Base-by-base conservation (phyloP, 53 echinoderm and acorn worm species). In the Echinarachnius parma region DNA sequence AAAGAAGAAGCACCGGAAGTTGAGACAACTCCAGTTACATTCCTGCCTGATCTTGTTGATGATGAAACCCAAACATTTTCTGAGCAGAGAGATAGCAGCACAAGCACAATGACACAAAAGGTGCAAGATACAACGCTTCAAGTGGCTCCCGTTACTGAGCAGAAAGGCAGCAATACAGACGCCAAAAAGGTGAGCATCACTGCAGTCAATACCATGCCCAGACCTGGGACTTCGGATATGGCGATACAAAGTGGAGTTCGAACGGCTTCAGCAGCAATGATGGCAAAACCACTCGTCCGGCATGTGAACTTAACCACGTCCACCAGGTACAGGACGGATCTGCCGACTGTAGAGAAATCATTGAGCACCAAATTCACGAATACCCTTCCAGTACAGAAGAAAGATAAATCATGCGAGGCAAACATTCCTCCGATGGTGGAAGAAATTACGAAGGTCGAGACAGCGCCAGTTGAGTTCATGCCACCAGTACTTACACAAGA, bases 401-500 rank as follows among this genome's bases (percentile, higher is more conserved):
- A 2, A 45, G 74, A 72, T 21, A 72, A 72, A 28, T 25, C 74
- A 22, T 72, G 74, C 39, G 74, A 72, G 56, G 74, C 74, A 27
- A 72, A 37, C 18, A 42, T 57, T 3, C 74, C 57, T 0, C 4
- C 21, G 23, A 5, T 4, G 11, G 2, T 28, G 9, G 69, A 53
- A 8, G 69, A 69, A 33, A 24, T 53, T 34, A 7, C 21, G 1
- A 31, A 10, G 34, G 26, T 8, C 8, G 26, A 22, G 7, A 5
- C 8, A 7, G 4, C 23, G n/a, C 26, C 27, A 4, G 28, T 25
- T 4, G 57, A 57, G 28, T 24, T 8, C 8, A 28, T 16, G 5
- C 57, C 28, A 25, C 57, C 57, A 25, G 28, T 28, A 7, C 8
- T 27, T 5, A 22, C 8, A 4, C 5, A 5, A 22, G 33, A 50